phyloP scores from a whole-genome alignment of 1,140 invertebrate species.

The Polypedilum vanderplanki region DNA sequence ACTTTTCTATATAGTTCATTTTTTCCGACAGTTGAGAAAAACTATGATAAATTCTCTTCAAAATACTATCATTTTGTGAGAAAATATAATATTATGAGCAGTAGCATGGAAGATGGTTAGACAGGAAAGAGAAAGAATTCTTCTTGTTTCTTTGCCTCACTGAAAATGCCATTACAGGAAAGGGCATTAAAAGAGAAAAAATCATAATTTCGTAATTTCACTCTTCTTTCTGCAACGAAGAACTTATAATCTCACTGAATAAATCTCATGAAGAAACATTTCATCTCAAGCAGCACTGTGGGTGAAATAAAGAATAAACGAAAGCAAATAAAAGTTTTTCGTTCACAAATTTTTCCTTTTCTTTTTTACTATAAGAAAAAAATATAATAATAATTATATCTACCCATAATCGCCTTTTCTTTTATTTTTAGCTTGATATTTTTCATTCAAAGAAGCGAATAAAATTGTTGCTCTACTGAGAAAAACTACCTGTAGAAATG shows the following conservation, averaged over 20 bases:
- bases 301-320: background rate
- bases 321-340: background rate
- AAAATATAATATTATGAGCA: too few species aligned
- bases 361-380: background rate
- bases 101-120: too few species aligned
- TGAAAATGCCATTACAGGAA: constrained; percentile 6
- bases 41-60: constrained; percentile 2
- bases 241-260: constrained; percentile 7
- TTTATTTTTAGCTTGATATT: background rate
- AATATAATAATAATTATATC: constrained; percentile 11
- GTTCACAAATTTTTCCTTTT: background rate
- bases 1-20: too few species aligned
- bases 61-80: background rate
- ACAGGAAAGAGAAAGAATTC: too few species aligned
- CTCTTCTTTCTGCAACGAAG: background rate
- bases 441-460: background rate
- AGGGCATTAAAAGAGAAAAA: background rate
- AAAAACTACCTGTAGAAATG: background rate
- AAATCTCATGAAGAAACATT: background rate
- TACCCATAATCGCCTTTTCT: background rate
- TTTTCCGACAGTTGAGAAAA: background rate
- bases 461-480: background rate
- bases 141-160: background rate
- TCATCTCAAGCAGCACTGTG: background rate
- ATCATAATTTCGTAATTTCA: background rate